A percentile compares a stretch with the other conserved stretches of the same genome.
phyloP scores from a whole-genome alignment of 2,888 invertebrate genomes.

The Petrolisthes cinctipes region DNA sequence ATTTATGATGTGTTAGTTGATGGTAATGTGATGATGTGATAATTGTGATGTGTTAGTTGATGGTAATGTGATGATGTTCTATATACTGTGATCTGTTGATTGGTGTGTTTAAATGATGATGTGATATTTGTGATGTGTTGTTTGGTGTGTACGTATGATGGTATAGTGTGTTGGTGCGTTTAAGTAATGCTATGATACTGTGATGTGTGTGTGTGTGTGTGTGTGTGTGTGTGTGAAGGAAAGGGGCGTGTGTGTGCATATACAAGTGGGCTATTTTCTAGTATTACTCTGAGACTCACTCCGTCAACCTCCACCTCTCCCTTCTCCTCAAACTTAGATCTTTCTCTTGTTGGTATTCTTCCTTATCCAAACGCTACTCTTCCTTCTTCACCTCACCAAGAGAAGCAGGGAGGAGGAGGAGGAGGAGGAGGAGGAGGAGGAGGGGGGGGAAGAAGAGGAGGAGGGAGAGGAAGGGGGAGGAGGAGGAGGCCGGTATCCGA shows the following conservation, averaged over 20 bases:
- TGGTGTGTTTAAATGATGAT: too few species aligned
- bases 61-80: too few species aligned
- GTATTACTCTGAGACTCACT: constrained; percentile 5
- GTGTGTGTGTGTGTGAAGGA: neutral
- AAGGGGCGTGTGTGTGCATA: neutral
- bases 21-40: too few species aligned
- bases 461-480: neutral
- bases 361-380: neutral
- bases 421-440: neutral
- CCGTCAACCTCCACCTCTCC: neutral
- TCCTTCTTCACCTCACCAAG: neutral
- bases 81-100: too few species aligned
- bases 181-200: too few species aligned
- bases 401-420: neutral
- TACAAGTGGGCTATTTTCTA: neutral
- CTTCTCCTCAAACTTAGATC: neutral
- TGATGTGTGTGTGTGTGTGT: neutral
- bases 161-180: too few species aligned
- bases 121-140: too few species aligned
- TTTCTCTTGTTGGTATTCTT: neutral
- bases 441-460: neutral
- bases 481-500: neutral
- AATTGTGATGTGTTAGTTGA: too few species aligned
- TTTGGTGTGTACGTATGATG: too few species aligned
- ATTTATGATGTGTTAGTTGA: too few species aligned